Percentiles rank a stretch among this genome's conserved stretches.
These are phyloP conservation scores for Papilio demoleus DNA, from an alignment of 2,888 invertebrate genomes.

Conservation along the genomic window DNA sequence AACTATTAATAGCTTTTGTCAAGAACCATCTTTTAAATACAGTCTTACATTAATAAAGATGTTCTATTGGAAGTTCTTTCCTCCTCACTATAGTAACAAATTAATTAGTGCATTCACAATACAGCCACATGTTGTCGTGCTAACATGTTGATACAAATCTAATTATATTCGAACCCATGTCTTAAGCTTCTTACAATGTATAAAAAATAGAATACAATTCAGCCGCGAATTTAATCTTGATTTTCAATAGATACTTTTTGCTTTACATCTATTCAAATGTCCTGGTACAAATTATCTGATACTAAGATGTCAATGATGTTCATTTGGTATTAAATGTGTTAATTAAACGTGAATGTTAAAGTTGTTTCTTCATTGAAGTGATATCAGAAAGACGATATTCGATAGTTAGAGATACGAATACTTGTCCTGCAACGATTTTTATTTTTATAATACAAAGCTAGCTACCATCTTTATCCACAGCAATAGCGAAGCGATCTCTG, in stretches of 20 bases:
- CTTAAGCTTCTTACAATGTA: conserved; percentile 13
- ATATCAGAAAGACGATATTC: not conserved
- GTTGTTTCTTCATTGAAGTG: not conserved
- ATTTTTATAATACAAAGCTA: too few relatives aligned
- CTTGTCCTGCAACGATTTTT: not conserved
- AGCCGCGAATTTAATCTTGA: conserved; percentile 12
- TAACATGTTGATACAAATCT: conserved; percentile 19
- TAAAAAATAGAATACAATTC: conserved; percentile 7
- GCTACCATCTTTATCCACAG: too few relatives aligned
- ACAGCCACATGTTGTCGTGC: not conserved
- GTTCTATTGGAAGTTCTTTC: not conserved
- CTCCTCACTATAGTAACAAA: not conserved
- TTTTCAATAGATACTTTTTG: conserved; percentile 16
- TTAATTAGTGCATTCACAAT: conserved; percentile 18
- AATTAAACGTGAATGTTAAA: not conserved
- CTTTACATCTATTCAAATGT: conserved; percentile 24
- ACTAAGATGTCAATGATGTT: conserved; percentile 15
- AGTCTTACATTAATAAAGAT: not conserved
- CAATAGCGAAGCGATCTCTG: too few relatives aligned
- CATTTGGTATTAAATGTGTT: conserved; percentile 17
- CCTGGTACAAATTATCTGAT: conserved; percentile 23
- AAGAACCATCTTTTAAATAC: not conserved
- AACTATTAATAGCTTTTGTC: not conserved
- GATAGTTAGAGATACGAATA: not conserved
- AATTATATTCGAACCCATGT: conserved; percentile 8